Base-by-base conservation (phyloP, 2,113 vertebrate genomes). In the Salvator merianae region DNA sequence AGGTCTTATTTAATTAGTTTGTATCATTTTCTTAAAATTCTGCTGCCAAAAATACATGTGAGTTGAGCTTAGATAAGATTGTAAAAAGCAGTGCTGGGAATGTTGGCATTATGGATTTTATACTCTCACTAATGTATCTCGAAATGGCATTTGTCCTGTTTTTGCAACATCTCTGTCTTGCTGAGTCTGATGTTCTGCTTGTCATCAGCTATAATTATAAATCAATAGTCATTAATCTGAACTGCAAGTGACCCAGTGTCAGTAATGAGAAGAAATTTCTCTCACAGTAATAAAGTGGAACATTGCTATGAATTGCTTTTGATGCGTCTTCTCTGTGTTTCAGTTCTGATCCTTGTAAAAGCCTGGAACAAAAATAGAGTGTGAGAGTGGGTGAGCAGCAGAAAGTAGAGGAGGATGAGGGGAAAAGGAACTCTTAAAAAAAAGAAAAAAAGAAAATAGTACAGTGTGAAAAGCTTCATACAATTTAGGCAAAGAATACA, bases 151-250 rank as follows among this genome's bases (percentile, higher is more conserved):
- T 63, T 84, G 16, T 38, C 24, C 76, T 62, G 36, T 28, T 79
- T 84, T 72, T 63, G 36, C 30, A 72, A 34, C 68, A 72, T 72
- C 76, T 22, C 24, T 71, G 22, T 47, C n/a, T 79, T 84, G 83
- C 83, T 84, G 68, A 84, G 53, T 63, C 36, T 47, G 24, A 62
- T 28, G 40, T 79, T 79, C 77, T 79, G 53, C 83, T 79, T 79
- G 53, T 72, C 69, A 71, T 24, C 69, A 47, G 47, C 38, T 79
- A 47, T 79, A 84, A 84, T 84, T 84, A 79, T 79, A 79, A 84
- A 79, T 84, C 76, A 84, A 79, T 79, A n/a, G 30, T 63, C 53
- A 63, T 84, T 84, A 79, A 84, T 79, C 53, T 36, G 76, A 79
- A 28, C 71, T 18, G 32, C 38, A 32, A 50, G 24, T 63, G 68